Percentiles rank a stretch among this genome's conserved stretches.
These are phyloP conservation scores for Apis dorsata DNA, from an alignment of 1,140 invertebrate species.

Conservation along the genomic window DNA sequence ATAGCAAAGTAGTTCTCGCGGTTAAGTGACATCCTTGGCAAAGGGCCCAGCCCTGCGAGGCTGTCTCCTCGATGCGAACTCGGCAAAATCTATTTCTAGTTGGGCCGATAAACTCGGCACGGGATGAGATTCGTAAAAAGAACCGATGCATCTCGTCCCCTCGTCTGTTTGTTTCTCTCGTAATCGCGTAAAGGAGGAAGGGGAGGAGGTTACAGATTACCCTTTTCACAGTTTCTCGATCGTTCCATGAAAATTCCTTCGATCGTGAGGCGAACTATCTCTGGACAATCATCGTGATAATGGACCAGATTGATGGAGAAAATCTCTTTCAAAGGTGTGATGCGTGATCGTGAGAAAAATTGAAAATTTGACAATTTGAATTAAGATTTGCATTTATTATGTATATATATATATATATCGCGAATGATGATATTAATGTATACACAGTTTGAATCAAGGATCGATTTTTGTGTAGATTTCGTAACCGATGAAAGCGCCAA, in stretches of 20 bases:
- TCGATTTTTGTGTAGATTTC: constrained; percentile 9
- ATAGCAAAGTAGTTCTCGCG: constrained; percentile 57
- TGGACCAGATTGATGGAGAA: too few species aligned
- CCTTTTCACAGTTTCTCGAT: background rate
- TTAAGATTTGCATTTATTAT: too few species aligned
- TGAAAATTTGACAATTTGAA: too few species aligned
- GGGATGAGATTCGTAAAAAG: constrained; percentile 52
- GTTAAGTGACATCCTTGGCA: constrained; percentile 70
- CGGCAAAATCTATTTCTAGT: constrained; percentile 67
- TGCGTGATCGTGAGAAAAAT: too few species aligned
- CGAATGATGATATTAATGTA: too few species aligned
- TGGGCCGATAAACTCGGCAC: constrained; percentile 56
- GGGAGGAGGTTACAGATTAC: too few species aligned
- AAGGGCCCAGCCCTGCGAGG: constrained; percentile 63
- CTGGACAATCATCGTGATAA: too few species aligned
- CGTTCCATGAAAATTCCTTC: background rate
- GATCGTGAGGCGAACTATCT: background rate
- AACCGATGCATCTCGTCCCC: constrained; percentile 5
- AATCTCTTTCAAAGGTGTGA: too few species aligned
- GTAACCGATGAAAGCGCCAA: background rate
- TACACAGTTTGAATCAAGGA: too few species aligned
- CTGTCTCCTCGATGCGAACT: constrained; percentile 54
- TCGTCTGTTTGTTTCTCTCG: constrained; percentile 4
- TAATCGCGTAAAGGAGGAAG: too few species aligned
- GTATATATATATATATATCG: too few species aligned